These are phyloP conservation scores for Litocranius walleri DNA, from an alignment of 2,113 vertebrate genomes.

Conservation along the genomic window DNA sequence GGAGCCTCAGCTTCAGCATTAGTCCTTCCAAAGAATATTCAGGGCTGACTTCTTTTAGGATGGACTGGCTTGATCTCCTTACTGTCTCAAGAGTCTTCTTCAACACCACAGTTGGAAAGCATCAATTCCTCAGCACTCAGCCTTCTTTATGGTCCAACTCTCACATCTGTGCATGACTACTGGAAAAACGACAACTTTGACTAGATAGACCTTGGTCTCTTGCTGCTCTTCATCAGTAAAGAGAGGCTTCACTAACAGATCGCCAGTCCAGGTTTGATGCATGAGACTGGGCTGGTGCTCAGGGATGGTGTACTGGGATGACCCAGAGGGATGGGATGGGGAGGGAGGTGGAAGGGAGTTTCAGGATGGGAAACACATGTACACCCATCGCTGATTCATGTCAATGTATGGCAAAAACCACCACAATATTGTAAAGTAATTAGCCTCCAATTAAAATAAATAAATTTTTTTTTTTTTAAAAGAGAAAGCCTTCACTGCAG, in stretches of 20 bases:
- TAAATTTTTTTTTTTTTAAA: neutral
- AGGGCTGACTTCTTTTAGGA: neutral
- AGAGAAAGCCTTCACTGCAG: neutral
- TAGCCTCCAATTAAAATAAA: neutral
- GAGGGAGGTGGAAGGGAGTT: neutral
- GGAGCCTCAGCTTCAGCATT: neutral
- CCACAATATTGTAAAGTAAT: neutral
- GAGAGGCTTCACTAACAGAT: neutral
- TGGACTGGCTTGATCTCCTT: neutral
- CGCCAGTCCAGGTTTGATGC: fast-evolving
- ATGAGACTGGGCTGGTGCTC: neutral
- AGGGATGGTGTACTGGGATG: neutral
- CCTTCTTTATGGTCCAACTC: neutral
- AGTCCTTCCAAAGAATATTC: neutral
- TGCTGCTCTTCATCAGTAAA: neutral
- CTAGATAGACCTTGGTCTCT: neutral
- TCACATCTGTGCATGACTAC: neutral
- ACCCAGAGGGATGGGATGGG: neutral
- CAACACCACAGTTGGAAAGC: neutral
- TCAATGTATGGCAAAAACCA: neutral
- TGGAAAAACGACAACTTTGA: neutral
- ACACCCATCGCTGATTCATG: neutral
- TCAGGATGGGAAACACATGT: neutral
- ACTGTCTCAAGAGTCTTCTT: neutral
- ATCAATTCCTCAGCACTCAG: neutral